Conservation (phyloP, 2,797 vertebrate species). For the Phrynocephalus guinanensis region DNA sequence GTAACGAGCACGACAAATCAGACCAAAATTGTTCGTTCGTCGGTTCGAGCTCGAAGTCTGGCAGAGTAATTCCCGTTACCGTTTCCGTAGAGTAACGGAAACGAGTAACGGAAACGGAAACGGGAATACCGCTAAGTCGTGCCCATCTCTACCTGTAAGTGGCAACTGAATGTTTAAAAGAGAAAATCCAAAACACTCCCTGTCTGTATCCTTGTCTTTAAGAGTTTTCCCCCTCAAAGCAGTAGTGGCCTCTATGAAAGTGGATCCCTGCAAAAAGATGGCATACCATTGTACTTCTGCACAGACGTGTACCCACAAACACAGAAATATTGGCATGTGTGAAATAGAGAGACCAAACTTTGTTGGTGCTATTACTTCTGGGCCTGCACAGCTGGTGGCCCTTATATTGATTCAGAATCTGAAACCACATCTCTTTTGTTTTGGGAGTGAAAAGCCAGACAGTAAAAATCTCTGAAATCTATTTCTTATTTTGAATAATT, state of each 20-base stretch:
- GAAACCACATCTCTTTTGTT: not conserved
- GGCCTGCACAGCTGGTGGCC: not conserved
- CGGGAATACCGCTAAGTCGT: too few species aligned
- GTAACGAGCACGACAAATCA: too few species aligned
- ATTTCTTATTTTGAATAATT: conserved; percentile 45
- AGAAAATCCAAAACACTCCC: not conserved
- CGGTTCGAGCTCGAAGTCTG: too few species aligned
- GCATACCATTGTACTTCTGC: not conserved
- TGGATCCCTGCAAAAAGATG: not conserved
- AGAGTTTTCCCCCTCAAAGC: not conserved
- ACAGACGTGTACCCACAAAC: not conserved
- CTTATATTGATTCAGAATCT: not conserved
- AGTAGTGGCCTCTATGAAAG: not conserved
- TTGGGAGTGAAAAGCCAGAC: not conserved
- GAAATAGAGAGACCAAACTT: not conserved
- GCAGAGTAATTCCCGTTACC: too few species aligned
- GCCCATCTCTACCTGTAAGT: too few species aligned
- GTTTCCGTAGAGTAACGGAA: too few species aligned
- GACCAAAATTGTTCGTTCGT: too few species aligned
- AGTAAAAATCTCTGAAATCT: not conserved
- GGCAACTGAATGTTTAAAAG: not conserved
- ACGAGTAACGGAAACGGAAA: too few species aligned
- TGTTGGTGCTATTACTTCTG: not conserved
- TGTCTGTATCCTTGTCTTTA: not conserved
- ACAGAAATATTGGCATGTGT: not conserved